phyloP scores from a whole-genome alignment of 2,888 invertebrate species.

The Apantesis nais region DNA sequence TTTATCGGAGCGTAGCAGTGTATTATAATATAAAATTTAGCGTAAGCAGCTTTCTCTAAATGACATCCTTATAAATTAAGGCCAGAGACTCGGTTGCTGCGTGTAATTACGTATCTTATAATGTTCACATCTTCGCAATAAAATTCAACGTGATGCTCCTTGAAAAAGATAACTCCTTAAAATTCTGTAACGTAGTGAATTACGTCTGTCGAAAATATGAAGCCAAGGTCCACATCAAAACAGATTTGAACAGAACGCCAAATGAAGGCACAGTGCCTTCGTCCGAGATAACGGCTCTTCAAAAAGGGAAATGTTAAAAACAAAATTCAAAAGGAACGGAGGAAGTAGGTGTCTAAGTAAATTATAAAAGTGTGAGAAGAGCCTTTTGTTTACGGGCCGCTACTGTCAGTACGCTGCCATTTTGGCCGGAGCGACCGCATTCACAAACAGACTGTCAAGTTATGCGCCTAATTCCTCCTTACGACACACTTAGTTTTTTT shows the following conservation, averaged over 20 bases:
- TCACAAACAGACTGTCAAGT: constrained; percentile 59
- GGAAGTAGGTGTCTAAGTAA: constrained; percentile 71
- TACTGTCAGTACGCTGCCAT: constrained; percentile 62
- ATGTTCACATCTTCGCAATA: constrained; percentile 19
- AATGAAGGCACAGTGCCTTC: constrained; percentile 65
- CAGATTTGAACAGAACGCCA: constrained; percentile 69
- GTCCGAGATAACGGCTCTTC: constrained; percentile 74
- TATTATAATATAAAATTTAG: background rate
- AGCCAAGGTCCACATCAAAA: constrained; percentile 63
- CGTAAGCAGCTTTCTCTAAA: constrained; percentile 3
- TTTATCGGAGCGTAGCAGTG: constrained; percentile 1
- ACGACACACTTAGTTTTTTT: constrained; percentile 49
- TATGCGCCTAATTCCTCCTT: constrained; percentile 54
- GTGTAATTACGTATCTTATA: constrained; percentile 18
- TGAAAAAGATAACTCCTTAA: constrained; percentile 37
- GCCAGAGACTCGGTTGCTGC: constrained; percentile 9
- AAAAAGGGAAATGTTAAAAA: constrained; percentile 74
- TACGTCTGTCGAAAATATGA: constrained; percentile 58
- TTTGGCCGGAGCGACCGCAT: constrained; percentile 55
- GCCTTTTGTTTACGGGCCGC: constrained; percentile 71
- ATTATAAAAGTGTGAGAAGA: constrained; percentile 75
- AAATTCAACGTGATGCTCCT: constrained; percentile 23
- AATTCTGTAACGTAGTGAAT: constrained; percentile 45
- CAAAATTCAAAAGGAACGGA: constrained; percentile 74
- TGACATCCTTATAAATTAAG: constrained; percentile 2